Conservation (phyloP, 2,113 vertebrate species). For the Cinclus cinclus region DNA sequence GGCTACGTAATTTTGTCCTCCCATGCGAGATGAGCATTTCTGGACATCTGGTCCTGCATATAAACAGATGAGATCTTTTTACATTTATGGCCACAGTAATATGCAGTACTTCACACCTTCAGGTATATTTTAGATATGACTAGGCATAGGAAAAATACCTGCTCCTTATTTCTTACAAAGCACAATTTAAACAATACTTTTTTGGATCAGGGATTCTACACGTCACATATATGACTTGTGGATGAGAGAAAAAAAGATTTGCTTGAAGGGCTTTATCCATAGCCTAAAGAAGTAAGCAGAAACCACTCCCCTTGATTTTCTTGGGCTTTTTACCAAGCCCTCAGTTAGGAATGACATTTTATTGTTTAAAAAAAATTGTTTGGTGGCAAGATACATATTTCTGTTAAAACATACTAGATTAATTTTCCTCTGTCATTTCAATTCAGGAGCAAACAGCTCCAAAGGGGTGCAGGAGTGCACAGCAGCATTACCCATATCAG, state of each 20-base stretch:
- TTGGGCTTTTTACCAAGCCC: background rate
- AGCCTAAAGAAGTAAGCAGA: background rate
- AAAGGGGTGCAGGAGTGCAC: background rate
- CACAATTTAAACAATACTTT: background rate
- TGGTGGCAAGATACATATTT: background rate
- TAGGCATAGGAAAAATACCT: background rate
- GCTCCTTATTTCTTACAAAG: background rate
- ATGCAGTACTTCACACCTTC: background rate
- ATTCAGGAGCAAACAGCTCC: background rate
- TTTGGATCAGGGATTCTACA: background rate
- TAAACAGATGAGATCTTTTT: background rate
- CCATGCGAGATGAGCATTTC: background rate
- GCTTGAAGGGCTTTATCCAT: background rate
- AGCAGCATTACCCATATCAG: background rate
- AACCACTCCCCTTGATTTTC: background rate
- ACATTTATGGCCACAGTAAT: too few relatives aligned
- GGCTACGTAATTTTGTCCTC: background rate
- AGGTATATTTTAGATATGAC: background rate
- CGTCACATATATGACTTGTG: background rate
- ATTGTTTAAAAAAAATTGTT: background rate
- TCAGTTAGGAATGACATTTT: background rate
- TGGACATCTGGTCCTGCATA: background rate
- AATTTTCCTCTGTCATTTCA: background rate
- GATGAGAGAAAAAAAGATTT: background rate
- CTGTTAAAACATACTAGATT: background rate